Percentiles rank a stretch among this genome's conserved stretches.
Conservation (phyloP, 2,797 vertebrate species). For the Phyllotis vaccarum region DNA sequence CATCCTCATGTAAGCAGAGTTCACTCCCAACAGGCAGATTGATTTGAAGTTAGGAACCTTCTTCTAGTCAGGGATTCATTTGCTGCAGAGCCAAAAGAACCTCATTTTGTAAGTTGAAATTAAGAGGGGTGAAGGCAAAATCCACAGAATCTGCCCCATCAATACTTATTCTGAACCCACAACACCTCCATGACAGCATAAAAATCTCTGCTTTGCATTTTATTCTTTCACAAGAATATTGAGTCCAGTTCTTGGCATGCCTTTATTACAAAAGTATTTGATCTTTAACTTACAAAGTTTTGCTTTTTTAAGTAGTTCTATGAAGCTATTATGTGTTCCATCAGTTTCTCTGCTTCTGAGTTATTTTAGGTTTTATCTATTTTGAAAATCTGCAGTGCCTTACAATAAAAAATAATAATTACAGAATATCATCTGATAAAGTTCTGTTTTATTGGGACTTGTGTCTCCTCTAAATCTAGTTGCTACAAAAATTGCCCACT, state of each 20-base stretch:
- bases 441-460: neutral
- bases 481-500: neutral
- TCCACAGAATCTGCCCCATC: neutral
- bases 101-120: neutral
- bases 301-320: neutral
- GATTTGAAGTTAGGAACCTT: neutral
- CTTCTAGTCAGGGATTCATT: neutral
- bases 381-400: neutral
- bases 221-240: neutral
- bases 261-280: neutral
- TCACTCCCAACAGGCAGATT: neutral
- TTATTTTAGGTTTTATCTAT: neutral
- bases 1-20: neutral
- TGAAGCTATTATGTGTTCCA: neutral
- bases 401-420: neutral
- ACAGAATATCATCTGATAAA: neutral
- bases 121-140: neutral
- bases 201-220: neutral
- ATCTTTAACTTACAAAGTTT: neutral
- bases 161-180: neutral
- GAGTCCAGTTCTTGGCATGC: neutral
- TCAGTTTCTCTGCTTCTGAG: neutral
- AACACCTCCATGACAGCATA: neutral
- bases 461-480: neutral
- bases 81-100: neutral